These are phyloP conservation scores for Microdon myrmicae DNA, from an alignment of 2,888 invertebrate genomes.

Conservation along the genomic window DNA sequence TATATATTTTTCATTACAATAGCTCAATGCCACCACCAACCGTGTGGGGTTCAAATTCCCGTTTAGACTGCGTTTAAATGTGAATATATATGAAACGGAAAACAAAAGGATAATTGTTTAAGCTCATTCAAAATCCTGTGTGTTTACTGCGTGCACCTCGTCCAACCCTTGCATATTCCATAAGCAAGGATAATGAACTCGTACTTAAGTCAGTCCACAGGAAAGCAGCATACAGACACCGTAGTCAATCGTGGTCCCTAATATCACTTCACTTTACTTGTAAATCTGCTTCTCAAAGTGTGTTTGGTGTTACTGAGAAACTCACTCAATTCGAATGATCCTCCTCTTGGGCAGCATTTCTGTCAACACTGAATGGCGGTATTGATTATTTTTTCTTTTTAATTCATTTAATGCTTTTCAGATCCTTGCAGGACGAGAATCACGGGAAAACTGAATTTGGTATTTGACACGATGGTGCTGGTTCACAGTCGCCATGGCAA, in stretches of 20 bases:
- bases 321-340: slow-evolving; percentile 26
- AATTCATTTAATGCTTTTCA: slow-evolving; percentile 18
- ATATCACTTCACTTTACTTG: slow-evolving; percentile 11
- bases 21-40: slow-evolving; percentile 32
- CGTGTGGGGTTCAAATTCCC: slow-evolving; percentile 24
- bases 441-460: slow-evolving; percentile 39
- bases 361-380: neutral
- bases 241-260: slow-evolving; percentile 15
- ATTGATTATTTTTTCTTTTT: slow-evolving; percentile 34
- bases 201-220: slow-evolving; percentile 44
- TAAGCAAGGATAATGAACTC: slow-evolving; percentile 46
- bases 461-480: slow-evolving; percentile 40
- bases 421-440: slow-evolving; percentile 43
- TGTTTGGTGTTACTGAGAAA: slow-evolving; percentile 41
- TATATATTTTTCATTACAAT: slow-evolving; percentile 26
- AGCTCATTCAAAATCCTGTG: slow-evolving; percentile 16
- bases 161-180: slow-evolving; percentile 10
- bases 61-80: slow-evolving; percentile 25
- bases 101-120: slow-evolving; percentile 47
- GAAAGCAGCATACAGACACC: slow-evolving; percentile 23
- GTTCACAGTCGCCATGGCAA: slow-evolving; percentile 37
- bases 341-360: no score
- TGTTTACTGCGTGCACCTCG: slow-evolving; percentile 44
- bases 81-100: slow-evolving; percentile 9
- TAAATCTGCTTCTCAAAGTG: slow-evolving; percentile 20